phyloP scores from a whole-genome alignment of 2,888 invertebrate genomes.

The Drosophila robusta region DNA sequence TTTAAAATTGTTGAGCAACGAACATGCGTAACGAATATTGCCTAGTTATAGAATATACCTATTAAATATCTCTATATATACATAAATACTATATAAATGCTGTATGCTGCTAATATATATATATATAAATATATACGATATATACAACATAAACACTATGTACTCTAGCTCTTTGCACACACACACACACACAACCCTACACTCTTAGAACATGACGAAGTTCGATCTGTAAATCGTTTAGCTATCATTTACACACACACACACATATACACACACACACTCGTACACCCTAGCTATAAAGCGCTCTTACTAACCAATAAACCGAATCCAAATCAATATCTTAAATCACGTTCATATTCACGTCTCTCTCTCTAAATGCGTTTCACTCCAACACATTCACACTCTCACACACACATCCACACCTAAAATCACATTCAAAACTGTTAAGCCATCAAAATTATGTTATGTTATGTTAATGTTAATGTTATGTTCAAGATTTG shows the following conservation, averaged over 20 bases:
- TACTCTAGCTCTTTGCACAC: constrained; percentile 61
- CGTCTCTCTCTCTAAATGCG: constrained; percentile 36
- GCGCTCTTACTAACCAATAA: constrained; percentile 30
- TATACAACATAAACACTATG: constrained; percentile 47
- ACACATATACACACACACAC: constrained; percentile 13
- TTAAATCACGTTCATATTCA: constrained; percentile 54
- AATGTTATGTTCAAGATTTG: constrained; percentile 61
- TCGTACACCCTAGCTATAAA: constrained; percentile 26
- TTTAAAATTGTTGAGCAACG: constrained; percentile 71
- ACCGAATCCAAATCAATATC: constrained; percentile 26
- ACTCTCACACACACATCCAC: constrained; percentile 18
- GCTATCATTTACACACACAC: constrained; percentile 21
- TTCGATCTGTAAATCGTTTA: constrained; percentile 50
- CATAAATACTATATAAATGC: constrained; percentile 50
- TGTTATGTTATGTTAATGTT: constrained; percentile 70
- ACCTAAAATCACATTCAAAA: constrained; percentile 38
- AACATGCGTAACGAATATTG: constrained; percentile 74
- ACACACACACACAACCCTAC: constrained; percentile 32
- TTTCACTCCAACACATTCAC: constrained; percentile 38
- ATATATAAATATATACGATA: constrained; percentile 36
- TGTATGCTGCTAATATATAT: constrained; percentile 54
- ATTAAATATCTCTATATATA: constrained; percentile 49
- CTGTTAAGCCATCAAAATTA: constrained; percentile 72
- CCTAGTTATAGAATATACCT: constrained; percentile 62
- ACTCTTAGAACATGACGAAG: constrained; percentile 41